Percentiles rank a stretch among this genome's conserved stretches.
Conservation (phyloP, 2,888 invertebrate species). For the Nudaria mundana region DNA sequence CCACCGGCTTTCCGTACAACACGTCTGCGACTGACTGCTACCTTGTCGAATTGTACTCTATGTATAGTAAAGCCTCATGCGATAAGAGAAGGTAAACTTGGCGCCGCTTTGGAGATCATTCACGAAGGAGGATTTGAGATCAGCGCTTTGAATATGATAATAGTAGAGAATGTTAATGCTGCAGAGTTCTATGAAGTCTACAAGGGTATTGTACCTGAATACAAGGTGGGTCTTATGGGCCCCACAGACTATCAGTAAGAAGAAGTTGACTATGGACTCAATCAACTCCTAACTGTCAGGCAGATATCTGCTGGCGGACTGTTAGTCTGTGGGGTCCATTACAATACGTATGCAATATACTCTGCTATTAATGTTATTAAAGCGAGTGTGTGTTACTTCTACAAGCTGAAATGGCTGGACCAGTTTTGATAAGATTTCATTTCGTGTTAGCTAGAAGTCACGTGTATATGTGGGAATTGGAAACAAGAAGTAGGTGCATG, state of each 20-base stretch:
- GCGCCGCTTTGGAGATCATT: conserved; percentile 85
- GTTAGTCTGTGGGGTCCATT: no score
- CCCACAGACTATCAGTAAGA: not conserved
- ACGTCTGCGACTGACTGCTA: conserved; percentile 76
- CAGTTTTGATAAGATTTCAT: no score
- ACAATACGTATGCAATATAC: no score
- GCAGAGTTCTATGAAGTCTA: conserved; percentile 97
- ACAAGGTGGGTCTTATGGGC: conserved; percentile 69
- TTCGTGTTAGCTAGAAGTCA: no score
- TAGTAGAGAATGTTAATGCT: conserved; percentile 90
- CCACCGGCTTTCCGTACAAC: conserved; percentile 52
- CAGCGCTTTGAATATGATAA: conserved; percentile 89
- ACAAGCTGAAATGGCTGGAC: no score
- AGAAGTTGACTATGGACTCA: not conserved
- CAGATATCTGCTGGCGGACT: no score
- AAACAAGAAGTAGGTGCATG: no score
- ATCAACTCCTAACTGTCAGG: no score
- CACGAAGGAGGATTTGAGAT: conserved; percentile 89
- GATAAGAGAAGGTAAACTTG: conserved; percentile 86
- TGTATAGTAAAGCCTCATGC: conserved; percentile 96
- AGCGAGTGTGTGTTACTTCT: no score
- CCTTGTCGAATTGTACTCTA: conserved; percentile 85
- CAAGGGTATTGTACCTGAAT: conserved; percentile 92
- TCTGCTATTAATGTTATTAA: no score
- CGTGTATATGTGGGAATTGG: no score